Evolutionary conservation across 2,113 vertebrate genomes (phyloP).

Genomic region (Tetrao urogallus): DNA sequence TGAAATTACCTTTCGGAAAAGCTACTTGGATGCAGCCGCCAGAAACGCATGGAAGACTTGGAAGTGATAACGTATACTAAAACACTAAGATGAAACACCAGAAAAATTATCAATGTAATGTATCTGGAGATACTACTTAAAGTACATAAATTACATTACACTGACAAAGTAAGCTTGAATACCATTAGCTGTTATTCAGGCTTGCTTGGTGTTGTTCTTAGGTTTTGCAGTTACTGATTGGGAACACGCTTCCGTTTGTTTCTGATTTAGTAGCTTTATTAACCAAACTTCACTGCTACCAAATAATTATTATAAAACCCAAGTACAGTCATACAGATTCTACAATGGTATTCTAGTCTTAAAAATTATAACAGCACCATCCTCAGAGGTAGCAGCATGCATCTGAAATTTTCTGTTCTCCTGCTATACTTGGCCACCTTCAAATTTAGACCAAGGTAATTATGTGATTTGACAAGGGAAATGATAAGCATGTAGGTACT

Average conservation of each 20-base stretch:
- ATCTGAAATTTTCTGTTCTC: background rate
- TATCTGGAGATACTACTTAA: background rate
- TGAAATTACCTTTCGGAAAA: background rate
- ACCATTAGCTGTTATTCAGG: background rate
- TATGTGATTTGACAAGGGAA: constrained; percentile 50
- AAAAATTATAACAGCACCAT: background rate
- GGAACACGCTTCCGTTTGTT: background rate
- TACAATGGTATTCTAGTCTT: background rate
- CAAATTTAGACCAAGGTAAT: constrained; percentile 60
- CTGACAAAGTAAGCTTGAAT: background rate
- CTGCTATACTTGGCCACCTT: constrained; percentile 29
- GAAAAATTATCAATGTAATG: background rate
- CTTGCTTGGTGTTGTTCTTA: background rate
- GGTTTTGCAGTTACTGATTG: background rate
- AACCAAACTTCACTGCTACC: background rate
- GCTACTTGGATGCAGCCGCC: background rate
- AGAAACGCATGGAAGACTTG: background rate
- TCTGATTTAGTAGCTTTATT: background rate
- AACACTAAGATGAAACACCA: background rate
- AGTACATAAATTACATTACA: background rate
- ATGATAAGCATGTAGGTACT: background rate
- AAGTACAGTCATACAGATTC: background rate
- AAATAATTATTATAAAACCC: background rate
- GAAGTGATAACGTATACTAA: background rate
- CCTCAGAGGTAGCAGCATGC: background rate